Evolutionary conservation across 2,888 invertebrate genomes (phyloP).

Genomic region (Cyaniris semiargus): DNA sequence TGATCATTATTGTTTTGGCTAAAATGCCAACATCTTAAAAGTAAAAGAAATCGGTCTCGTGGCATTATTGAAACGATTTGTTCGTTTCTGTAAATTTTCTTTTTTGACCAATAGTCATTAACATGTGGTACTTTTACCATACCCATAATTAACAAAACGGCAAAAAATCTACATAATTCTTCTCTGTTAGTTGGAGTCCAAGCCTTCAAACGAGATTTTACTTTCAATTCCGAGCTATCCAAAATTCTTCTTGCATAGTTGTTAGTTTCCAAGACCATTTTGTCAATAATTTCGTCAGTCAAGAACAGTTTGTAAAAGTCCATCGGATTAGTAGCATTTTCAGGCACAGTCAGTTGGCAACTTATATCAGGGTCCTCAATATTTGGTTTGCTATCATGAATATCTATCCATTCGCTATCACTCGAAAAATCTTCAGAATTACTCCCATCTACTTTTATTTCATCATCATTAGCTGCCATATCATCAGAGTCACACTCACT

Average conservation of each 20-base stretch:
- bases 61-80: conserved; percentile 33
- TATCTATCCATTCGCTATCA: conserved; percentile 5
- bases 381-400: background rate
- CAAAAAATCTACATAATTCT: conserved; percentile 35
- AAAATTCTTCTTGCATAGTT: conserved; percentile 36
- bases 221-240: no score
- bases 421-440: background rate
- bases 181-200: conserved; percentile 38
- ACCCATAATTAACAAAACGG: conserved; percentile 36
- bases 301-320: conserved; percentile 33
- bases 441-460: background rate
- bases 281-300: conserved; percentile 38
- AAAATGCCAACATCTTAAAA: conserved; percentile 34
- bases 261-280: conserved; percentile 40
- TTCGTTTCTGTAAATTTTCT: conserved; percentile 36
- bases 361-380: background rate
- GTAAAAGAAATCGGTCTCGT: conserved; percentile 36
- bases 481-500: conserved; percentile 9
- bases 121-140: conserved; percentile 35
- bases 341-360: conserved; percentile 1
- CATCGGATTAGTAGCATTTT: background rate
- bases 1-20: conserved; percentile 25
- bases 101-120: conserved; percentile 36
- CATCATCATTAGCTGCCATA: conserved; percentile 1
- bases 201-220: conserved; percentile 33